Base-by-base conservation (phyloP, 2,888 invertebrate species). In the Melangyna quadrimaculata region DNA sequence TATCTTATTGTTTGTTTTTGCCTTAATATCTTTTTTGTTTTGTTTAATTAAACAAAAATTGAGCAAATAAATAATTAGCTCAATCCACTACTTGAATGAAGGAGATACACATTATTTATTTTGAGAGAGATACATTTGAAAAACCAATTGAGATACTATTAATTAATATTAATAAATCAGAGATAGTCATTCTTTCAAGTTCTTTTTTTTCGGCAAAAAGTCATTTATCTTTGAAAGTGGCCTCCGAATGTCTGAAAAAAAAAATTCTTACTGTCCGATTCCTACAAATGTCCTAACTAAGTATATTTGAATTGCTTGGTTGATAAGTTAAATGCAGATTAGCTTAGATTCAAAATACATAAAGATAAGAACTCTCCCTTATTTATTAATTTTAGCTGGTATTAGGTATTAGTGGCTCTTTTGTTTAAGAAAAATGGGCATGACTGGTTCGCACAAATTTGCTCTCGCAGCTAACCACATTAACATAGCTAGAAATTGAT, bases 91-190 rank as follows among this genome's bases (percentile, higher is more conserved):
- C 32, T n/a, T 17, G 43, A n/a, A 19, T 55, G 40, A n/a, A 24
- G 14, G 37, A 70, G 73, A 70, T 78, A 78, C 78, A 57, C 70
- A 51, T 71, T 77, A 29, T 53, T 57, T 35, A n/a, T 67, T 67
- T n/a, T 45, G 14, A 17, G 14, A 6, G 71, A 61, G 78, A 73
- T 67, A 55, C 35, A n/a, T 63, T 57, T 10, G 8, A 14, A 43
- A 29, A 29, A 37, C 4, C 4, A 48, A 8, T 51, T 40, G 37
- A 67, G 32, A 35, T 74, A 45, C 17, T 17, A 32, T 32, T 17
- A 57, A 48, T 48, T 48, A 22, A 48, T 24, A 14, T n/a, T n/a
- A 22, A 14, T 35, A 19, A 19, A 35, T 57, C 12, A 5, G 5
- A 53, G 3, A 17, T 43, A 55, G 19, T 12, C 32, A 29, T 19